These are phyloP conservation scores for Itoplectis maculator DNA, from an alignment of 2,888 invertebrate species.

Conservation along the genomic window DNA sequence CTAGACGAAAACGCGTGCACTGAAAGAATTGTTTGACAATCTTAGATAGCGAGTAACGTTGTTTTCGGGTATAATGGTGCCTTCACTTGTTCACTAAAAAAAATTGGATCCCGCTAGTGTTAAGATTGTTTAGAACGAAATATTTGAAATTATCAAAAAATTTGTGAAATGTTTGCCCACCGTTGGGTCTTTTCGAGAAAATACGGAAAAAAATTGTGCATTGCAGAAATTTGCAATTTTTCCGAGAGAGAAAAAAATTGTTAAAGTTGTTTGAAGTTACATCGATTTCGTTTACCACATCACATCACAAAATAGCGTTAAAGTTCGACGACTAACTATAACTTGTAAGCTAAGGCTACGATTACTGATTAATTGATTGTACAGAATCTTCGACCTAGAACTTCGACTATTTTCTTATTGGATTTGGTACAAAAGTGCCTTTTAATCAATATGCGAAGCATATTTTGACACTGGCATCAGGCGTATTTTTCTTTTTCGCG, in stretches of 20 bases:
- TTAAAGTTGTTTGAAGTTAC: conserved; percentile 10
- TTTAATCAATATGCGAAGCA: conserved; percentile 30
- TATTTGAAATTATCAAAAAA: background rate
- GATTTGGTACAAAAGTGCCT: conserved; percentile 40
- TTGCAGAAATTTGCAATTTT: conserved; percentile 11
- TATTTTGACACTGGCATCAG: conserved; percentile 1
- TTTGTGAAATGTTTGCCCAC: background rate
- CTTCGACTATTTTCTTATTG: conserved; percentile 45
- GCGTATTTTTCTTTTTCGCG: background rate
- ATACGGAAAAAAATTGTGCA: conserved; percentile 21
- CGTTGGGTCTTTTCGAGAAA: conserved; percentile 1
- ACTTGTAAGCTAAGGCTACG: conserved; percentile 33
- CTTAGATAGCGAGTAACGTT: conserved; percentile 40
- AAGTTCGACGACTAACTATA: conserved; percentile 21
- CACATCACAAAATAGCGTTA: conserved; percentile 51
- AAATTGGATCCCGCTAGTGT: background rate
- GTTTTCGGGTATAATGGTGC: conserved; percentile 27
- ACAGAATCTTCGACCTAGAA: conserved; percentile 25
- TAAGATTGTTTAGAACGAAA: conserved; percentile 8
- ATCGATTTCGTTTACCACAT: conserved; percentile 36
- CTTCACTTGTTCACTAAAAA: conserved; percentile 14
- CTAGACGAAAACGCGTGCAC: conserved; percentile 21
- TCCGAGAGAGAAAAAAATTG: conserved; percentile 13
- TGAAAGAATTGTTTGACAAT: conserved; percentile 66
- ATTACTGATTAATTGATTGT: conserved; percentile 30